These are phyloP conservation scores for Trinectes maculatus DNA, from an alignment of 2,113 vertebrate genomes.

Conservation along the genomic window DNA sequence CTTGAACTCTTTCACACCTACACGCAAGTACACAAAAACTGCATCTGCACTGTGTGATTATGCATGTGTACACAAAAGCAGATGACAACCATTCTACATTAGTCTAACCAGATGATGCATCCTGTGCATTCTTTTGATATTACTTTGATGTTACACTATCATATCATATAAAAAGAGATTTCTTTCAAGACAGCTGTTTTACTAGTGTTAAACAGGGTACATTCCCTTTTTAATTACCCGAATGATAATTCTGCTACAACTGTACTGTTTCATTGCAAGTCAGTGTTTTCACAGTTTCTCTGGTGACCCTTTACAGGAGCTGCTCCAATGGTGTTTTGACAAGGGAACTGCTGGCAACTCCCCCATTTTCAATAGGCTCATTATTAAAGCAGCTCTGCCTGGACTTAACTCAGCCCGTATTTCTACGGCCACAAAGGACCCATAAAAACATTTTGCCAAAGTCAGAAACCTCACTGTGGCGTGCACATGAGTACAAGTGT, in stretches of 20 bases:
- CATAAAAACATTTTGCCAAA: slow-evolving; percentile 73
- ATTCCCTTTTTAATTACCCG: not conserved
- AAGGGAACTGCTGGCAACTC: slow-evolving; percentile 61
- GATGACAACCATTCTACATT: too few species aligned
- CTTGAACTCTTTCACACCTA: too few species aligned
- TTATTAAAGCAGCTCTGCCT: slow-evolving; percentile 69
- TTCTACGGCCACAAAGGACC: slow-evolving; percentile 68
- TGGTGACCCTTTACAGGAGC: slow-evolving; percentile 50
- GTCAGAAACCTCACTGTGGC: slow-evolving; percentile 55
- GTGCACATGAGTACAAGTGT: slow-evolving; percentile 9
- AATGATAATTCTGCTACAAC: slow-evolving; percentile 16
- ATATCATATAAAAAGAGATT: too few species aligned
- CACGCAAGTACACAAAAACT: too few species aligned
- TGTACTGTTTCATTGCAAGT: slow-evolving; percentile 13
- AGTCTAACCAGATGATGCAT: too few species aligned
- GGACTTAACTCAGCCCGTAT: slow-evolving; percentile 59
- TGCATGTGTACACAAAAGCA: too few species aligned
- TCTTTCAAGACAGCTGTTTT: too few species aligned
- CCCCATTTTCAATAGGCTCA: slow-evolving; percentile 70
- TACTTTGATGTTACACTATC: too few species aligned
- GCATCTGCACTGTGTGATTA: too few species aligned
- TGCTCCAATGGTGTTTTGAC: slow-evolving; percentile 67
- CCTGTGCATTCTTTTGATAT: too few species aligned
- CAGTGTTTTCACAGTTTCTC: slow-evolving; percentile 50
- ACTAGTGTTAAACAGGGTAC: not conserved